These are phyloP conservation scores for Notamacropus eugenii DNA, from an alignment of 2,797 vertebrate genomes.

Conservation along the genomic window DNA sequence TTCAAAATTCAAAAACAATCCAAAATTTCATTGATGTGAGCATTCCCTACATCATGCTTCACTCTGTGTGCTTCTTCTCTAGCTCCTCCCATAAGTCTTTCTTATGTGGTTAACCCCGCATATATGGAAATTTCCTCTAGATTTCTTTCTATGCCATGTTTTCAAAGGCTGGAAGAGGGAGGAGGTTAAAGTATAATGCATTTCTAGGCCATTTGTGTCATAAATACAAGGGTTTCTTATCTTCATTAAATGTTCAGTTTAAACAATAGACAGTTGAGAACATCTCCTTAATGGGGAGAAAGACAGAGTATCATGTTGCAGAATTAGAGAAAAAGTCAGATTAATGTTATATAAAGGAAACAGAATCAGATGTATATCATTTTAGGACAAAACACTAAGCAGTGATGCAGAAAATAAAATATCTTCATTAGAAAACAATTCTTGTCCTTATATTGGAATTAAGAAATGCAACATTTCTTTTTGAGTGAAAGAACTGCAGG, in stretches of 20 bases:
- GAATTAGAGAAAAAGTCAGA: not conserved
- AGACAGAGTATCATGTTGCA: not conserved
- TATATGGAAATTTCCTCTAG: not conserved
- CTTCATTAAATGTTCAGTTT: not conserved
- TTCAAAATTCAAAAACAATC: not conserved
- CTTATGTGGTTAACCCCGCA: not conserved
- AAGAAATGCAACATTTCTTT: not conserved
- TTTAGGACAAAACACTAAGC: not conserved
- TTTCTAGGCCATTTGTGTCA: not conserved
- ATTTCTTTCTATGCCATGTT: not conserved
- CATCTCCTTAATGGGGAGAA: not conserved
- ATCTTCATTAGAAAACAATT: not conserved
- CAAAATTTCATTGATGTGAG: not conserved
- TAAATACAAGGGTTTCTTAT: not conserved
- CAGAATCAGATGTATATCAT: not conserved
- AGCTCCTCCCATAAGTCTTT: not conserved
- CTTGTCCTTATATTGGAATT: not conserved
- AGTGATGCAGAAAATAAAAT: not conserved
- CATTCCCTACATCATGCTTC: not conserved
- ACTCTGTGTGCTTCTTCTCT: not conserved
- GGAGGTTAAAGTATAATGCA: not conserved
- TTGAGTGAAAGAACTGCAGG: not conserved
- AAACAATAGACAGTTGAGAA: not conserved
- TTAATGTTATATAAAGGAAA: not conserved
- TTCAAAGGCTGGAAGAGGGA: not conserved